These are phyloP conservation scores for Flabesymbios commensalis DNA, from an alignment of 2,888 invertebrate species.

Conservation along the genomic window DNA sequence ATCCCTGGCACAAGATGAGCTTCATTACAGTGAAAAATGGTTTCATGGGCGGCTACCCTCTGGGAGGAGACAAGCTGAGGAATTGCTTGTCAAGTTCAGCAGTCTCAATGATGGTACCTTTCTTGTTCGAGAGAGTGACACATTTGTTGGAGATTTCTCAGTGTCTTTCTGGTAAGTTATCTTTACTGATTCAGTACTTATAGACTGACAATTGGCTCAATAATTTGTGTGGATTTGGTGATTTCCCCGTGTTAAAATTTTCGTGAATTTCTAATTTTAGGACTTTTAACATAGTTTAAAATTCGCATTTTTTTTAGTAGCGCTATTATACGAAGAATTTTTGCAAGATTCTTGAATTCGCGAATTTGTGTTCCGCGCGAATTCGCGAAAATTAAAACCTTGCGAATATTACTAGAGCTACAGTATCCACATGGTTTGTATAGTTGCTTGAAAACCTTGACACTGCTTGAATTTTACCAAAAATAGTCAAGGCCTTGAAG, in stretches of 20 bases:
- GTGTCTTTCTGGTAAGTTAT: constrained; percentile 80
- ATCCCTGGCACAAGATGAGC: constrained; percentile 20
- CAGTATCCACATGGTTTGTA: too few species aligned
- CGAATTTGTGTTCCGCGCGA: too few species aligned
- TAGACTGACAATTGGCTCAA: background rate
- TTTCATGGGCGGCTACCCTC: constrained; percentile 86
- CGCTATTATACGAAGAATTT: too few species aligned
- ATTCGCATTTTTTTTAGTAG: too few species aligned
- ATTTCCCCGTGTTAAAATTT: too few species aligned
- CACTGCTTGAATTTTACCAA: too few species aligned
- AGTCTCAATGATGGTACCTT: constrained; percentile 90
- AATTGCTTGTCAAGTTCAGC: constrained; percentile 74
- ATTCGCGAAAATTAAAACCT: too few species aligned
- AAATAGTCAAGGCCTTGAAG: too few species aligned
- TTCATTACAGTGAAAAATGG: constrained; percentile 75
- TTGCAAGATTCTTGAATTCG: too few species aligned
- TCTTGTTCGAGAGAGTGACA: constrained; percentile 89
- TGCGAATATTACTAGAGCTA: too few species aligned
- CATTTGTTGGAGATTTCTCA: constrained; percentile 94
- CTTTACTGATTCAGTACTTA: background rate
- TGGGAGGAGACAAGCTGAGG: constrained; percentile 70
- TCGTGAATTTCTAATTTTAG: too few species aligned
- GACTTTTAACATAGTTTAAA: too few species aligned
- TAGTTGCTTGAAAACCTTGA: background rate
- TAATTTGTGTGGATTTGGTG: background rate